A percentile compares a stretch with the other conserved stretches of the same genome.
Conservation (phyloP, 2,797 vertebrate genomes). For the Gallinago nigripennis region DNA sequence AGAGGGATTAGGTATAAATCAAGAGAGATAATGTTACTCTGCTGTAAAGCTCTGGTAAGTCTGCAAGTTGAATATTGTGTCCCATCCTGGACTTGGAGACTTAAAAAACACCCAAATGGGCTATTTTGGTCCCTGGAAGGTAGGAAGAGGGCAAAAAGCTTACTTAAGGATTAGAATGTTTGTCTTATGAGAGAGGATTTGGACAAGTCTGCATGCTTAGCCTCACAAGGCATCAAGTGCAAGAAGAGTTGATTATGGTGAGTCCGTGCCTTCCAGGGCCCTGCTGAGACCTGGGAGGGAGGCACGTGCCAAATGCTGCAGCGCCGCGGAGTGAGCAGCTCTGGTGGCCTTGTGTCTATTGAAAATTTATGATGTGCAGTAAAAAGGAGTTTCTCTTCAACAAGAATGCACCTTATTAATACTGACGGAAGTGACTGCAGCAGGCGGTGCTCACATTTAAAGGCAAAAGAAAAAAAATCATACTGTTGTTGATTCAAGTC, state of each 20-base stretch:
- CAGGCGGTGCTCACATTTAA: neutral
- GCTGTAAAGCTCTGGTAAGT: slow-evolving; percentile 12
- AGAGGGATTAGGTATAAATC: slow-evolving; percentile 50
- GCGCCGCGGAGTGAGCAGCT: neutral
- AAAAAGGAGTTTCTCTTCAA: neutral
- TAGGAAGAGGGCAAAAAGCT: neutral
- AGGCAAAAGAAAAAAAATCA: neutral
- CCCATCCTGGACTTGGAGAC: neutral
- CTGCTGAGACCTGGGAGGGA: neutral
- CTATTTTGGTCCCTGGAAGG: slow-evolving; percentile 18
- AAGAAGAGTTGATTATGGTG: neutral
- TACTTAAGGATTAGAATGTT: slow-evolving; percentile 16
- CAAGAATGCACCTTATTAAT: neutral
- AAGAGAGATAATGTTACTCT: slow-evolving; percentile 30
- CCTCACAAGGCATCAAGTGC: neutral
- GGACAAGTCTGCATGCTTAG: neutral
- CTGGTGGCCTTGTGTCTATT: neutral
- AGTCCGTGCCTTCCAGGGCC: neutral
- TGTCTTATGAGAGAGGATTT: neutral
- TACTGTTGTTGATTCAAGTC: neutral
- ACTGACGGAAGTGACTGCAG: neutral
- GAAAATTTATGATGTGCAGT: neutral
- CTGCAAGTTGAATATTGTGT: neutral
- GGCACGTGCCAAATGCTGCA: neutral
- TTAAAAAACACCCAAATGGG: neutral